A percentile compares a stretch with the other conserved stretches of the same genome.
Evolutionary conservation across 2,113 vertebrate genomes (phyloP).

Genomic region (Eubucco bourcierii): DNA sequence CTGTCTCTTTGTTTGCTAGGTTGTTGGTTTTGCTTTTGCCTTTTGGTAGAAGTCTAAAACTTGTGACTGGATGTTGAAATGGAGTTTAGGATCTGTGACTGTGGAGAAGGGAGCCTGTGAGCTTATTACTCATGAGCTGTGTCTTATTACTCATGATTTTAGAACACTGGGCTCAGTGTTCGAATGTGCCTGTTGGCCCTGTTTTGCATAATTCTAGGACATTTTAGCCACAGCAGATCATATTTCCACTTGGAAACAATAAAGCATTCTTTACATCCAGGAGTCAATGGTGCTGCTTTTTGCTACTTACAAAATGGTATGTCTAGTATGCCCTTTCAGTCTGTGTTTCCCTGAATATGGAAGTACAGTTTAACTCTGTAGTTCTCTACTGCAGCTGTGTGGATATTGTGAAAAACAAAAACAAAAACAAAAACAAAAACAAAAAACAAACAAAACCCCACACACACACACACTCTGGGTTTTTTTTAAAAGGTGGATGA

Average conservation of each 20-base stretch:
- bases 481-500: background rate
- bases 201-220: background rate
- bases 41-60: background rate
- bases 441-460: no score
- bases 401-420: background rate
- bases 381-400: background rate
- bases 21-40: background rate
- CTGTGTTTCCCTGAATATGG: background rate
- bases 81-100: background rate
- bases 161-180: background rate
- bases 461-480: background rate
- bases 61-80: background rate
- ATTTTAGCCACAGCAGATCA: background rate
- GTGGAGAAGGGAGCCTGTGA: background rate
- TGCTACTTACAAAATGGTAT: background rate
- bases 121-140: background rate
- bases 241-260: background rate
- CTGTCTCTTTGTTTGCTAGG: background rate
- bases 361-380: background rate
- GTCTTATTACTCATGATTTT: background rate
- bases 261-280: background rate
- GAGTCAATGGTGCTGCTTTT: background rate
- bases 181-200: background rate
- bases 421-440: background rate
- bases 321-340: background rate